Percentiles rank a stretch among this genome's conserved stretches.
Conservation (phyloP, 2,797 vertebrate species). For the Chelonia mydas region DNA sequence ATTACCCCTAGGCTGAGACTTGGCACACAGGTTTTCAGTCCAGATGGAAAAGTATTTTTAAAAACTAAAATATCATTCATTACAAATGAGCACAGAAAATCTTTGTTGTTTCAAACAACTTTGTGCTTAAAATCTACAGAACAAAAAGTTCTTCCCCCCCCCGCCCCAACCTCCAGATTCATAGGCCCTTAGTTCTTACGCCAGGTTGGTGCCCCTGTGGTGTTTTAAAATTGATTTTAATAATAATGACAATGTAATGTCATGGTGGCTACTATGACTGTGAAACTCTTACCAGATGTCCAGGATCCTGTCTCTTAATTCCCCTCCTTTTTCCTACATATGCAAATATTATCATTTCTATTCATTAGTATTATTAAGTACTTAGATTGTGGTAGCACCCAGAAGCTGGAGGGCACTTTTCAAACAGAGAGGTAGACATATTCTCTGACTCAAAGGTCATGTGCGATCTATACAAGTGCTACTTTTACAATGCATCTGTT, state of each 20-base stretch:
- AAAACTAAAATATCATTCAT: not conserved
- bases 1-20: not conserved
- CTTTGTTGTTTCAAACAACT: not conserved
- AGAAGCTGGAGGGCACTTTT: not conserved
- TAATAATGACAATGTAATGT: not conserved
- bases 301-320: not conserved
- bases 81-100: not conserved
- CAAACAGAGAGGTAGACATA: not conserved
- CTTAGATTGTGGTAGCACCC: not conserved
- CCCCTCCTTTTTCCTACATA: not conserved
- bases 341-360: not conserved
- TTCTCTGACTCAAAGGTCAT: not conserved
- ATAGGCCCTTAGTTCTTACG: not conserved
- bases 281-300: not conserved
- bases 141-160: not conserved
- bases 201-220: not conserved
- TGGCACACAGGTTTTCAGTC: not conserved
- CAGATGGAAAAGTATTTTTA: slow-evolving; percentile 35
- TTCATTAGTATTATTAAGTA: not conserved
- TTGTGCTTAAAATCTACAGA: not conserved
- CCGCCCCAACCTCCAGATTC: not conserved
- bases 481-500: not conserved
- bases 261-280: not conserved
- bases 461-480: not conserved
- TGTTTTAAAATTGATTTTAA: not conserved